Evolutionary conservation across 2,797 vertebrate species (phyloP).

Genomic region (Morus bassanus): DNA sequence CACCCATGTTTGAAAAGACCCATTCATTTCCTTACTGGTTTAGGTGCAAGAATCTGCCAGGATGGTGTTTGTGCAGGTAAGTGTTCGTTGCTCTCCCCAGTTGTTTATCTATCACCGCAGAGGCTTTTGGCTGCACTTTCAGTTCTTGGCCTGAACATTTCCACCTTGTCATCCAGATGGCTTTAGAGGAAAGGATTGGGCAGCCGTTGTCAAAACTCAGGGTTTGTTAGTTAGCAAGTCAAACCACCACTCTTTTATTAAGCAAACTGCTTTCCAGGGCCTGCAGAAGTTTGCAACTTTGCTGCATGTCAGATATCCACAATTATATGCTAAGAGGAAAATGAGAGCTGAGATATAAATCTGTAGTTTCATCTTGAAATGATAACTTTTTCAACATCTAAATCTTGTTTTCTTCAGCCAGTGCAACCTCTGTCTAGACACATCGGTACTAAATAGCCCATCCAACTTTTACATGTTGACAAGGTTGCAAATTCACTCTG

Average conservation of each 20-base stretch:
- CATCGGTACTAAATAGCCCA: neutral
- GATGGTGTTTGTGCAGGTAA: rapidly evolving
- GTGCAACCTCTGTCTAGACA: neutral
- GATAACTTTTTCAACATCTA: neutral
- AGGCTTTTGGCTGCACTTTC: neutral
- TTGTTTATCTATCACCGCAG: neutral
- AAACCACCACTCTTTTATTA: neutral
- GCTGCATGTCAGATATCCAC: neutral
- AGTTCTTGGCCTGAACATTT: neutral
- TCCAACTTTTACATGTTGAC: rapidly evolving
- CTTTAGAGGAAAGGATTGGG: neutral
- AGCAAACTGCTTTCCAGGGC: neutral
- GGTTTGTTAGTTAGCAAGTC: neutral
- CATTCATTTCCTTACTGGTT: neutral
- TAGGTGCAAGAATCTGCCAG: neutral
- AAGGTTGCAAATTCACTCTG: neutral
- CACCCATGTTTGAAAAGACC: no score
- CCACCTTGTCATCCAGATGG: neutral
- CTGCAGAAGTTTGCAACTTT: neutral
- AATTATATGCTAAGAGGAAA: neutral
- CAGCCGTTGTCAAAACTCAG: neutral
- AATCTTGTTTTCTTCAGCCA: neutral
- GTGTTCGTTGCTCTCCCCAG: rapidly evolving
- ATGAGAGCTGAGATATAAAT: neutral
- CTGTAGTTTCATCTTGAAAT: neutral